Evolutionary conservation across 2,113 vertebrate genomes (phyloP).

Genomic region (Mungos mungo): DNA sequence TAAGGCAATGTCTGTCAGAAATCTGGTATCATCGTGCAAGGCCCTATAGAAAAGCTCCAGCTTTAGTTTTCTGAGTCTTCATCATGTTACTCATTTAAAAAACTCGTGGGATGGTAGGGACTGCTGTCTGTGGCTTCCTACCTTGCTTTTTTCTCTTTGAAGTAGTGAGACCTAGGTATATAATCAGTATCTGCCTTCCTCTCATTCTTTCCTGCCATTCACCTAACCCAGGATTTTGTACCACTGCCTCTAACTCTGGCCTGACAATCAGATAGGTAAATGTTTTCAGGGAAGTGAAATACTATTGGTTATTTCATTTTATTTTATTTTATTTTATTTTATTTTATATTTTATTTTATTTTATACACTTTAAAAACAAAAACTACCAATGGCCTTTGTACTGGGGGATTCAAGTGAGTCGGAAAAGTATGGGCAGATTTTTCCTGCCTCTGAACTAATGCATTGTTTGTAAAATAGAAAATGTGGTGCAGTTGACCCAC

Average conservation of each 20-base stretch:
- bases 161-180: background rate
- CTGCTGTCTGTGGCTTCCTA: conserved; percentile 35
- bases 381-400: conserved; percentile 80
- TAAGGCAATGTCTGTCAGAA: conserved; percentile 51
- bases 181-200: background rate
- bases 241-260: conserved; percentile 62
- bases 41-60: conserved; percentile 36
- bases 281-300: conserved; percentile 64
- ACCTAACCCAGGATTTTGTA: conserved; percentile 7
- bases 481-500: conserved; percentile 54
- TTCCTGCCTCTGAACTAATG: conserved; percentile 77
- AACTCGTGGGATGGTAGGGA: background rate
- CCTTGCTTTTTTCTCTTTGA: conserved; percentile 13
- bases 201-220: background rate
- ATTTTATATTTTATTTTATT: conserved; percentile 77
- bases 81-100: background rate
- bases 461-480: conserved; percentile 76
- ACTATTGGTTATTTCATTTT: conserved; percentile 70
- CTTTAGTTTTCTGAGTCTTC: conserved; percentile 55
- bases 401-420: conserved; percentile 80
- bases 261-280: conserved; percentile 68
- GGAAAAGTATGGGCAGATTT: conserved; percentile 80
- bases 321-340: conserved; percentile 69
- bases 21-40: background rate
- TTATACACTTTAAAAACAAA: conserved; percentile 66